phyloP scores from a whole-genome alignment of 2,888 invertebrate species.

The Automeris io region DNA sequence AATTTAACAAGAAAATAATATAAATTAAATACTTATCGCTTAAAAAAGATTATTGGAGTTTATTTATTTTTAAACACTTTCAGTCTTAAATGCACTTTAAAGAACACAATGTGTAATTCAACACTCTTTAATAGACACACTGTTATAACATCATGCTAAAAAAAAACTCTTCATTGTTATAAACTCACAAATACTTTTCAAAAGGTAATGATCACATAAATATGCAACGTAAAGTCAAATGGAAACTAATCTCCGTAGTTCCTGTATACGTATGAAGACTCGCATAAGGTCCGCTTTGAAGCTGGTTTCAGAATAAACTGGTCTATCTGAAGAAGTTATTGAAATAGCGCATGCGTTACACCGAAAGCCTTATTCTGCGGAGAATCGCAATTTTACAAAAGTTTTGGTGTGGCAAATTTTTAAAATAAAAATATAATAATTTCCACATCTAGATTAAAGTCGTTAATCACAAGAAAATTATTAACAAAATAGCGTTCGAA shows the following conservation, averaged over 20 bases:
- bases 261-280: not conserved
- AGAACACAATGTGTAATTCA: too few species aligned
- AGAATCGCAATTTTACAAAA: slow-evolving; percentile 16
- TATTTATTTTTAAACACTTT: slow-evolving; percentile 4
- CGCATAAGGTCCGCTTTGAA: slow-evolving; percentile 17
- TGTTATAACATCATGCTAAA: too few species aligned
- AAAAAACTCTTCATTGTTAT: not conserved
- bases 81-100: slow-evolving; percentile 15
- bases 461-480: too few species aligned
- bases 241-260: slow-evolving; percentile 10
- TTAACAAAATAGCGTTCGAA: too few species aligned
- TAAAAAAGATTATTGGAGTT: too few species aligned
- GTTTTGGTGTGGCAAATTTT: slow-evolving; percentile 16
- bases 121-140: too few species aligned
- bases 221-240: not conserved
- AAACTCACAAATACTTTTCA: not conserved
- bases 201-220: not conserved
- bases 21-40: too few species aligned
- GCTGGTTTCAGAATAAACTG: slow-evolving; percentile 25
- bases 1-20: too few species aligned
- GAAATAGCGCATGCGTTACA: slow-evolving; percentile 20
- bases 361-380: slow-evolving; percentile 12
- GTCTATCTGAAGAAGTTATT: slow-evolving; percentile 15
- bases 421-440: slow-evolving; percentile 3
- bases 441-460: slow-evolving; percentile 23